Conservation (phyloP, 2,888 invertebrate species). For the Acanthacorydalis orientalis region DNA sequence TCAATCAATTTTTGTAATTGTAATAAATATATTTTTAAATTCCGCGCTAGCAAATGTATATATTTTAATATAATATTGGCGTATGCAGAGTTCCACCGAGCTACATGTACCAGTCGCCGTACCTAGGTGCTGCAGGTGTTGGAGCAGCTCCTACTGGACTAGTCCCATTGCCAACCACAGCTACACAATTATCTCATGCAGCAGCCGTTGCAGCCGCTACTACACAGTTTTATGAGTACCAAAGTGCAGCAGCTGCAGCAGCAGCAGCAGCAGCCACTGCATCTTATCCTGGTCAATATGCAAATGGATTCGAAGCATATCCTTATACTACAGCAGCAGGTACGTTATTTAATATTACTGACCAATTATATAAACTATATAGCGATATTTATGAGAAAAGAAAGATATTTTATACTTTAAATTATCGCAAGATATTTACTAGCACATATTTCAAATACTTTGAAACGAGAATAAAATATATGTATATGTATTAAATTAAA, state of each 20-base stretch:
- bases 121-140: conserved; percentile 36
- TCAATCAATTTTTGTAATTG: too few species aligned
- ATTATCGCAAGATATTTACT: not conserved
- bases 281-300: conserved; percentile 55
- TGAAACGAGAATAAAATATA: not conserved
- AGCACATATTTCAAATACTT: too few species aligned
- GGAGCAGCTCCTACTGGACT: conserved; percentile 46
- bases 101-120: conserved; percentile 62
- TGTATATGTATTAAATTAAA: not conserved
- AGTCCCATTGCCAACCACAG: conserved; percentile 38
- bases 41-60: too few species aligned
- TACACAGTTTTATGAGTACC: conserved; percentile 68
- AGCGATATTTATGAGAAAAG: too few species aligned
- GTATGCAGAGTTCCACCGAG: conserved; percentile 52
- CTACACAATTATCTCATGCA: conserved; percentile 49
- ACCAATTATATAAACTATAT: not conserved
- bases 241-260: conserved; percentile 46
- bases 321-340: conserved; percentile 59
- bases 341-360: conserved; percentile 24
- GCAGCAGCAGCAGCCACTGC: conserved; percentile 56
- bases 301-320: conserved; percentile 55
- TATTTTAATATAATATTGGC: too few species aligned
- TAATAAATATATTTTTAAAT: too few species aligned
- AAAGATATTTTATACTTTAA: not conserved
- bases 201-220: conserved; percentile 64